Evolutionary conservation across 2,113 vertebrate genomes (phyloP), one percentile per base, ranked within the genome.

Genomic region (Trachemys scripta): DNA sequence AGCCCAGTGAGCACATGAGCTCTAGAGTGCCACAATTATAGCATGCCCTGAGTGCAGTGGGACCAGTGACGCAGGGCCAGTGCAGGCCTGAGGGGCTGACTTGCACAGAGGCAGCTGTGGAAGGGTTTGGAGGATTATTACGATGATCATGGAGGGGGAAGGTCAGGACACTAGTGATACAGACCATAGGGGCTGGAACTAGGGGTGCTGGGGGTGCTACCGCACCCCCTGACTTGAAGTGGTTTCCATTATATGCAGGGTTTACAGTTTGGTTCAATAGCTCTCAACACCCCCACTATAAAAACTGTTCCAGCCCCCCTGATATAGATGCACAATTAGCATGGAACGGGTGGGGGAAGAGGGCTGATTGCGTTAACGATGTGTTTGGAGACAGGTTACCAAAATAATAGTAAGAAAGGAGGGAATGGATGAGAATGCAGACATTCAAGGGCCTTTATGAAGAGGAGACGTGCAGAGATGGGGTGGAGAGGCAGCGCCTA

Each of bases 341-440:
- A 3, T 0, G 5, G 83, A 82, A 89, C 90, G 35, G 82, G 78
- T 45, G 89, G 69, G 88, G 90, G 92, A 86, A 96, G 72, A 69
- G 92, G 57, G 89, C 79, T 85, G 95, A 94, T 94, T 90, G 86
- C 85, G 82, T 85, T 56, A 96, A 94, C 94, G 54, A 90, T 47
- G 35, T 93, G 76, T 91, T 89, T 5, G 92, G 94, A 93, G 92
- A 88, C 91, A 95, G 90, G 92, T 96, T 82, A 95, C 72, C 62
- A 50, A 83, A 53, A 90, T 62, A 93, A 93, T 62, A 20, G 92
- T 35, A 25, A 1, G 0, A 82, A 76, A 89, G 93, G 88, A 95
- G 56, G 84, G 45, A 35, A 84, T 47, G 59, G 85, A 2, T 88
- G 65, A 81, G 62, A 82, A 91, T 65, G 81, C 27, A 88, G 91